Evolutionary conservation across 2,888 invertebrate genomes (phyloP), one percentile per base, ranked within the genome.

Genomic region (Napeogenes inachia): DNA sequence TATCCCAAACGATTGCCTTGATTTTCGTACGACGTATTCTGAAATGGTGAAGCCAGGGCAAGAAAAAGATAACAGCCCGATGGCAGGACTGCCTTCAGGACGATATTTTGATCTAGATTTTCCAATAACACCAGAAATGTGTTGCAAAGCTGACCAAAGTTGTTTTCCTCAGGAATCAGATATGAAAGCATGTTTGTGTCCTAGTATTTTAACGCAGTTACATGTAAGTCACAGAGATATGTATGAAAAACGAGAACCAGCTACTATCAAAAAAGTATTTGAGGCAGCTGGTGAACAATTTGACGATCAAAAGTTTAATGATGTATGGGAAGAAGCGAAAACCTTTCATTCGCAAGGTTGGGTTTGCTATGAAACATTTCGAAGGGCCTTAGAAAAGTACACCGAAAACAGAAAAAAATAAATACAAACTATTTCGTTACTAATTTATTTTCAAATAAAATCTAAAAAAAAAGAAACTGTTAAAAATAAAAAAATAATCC

Each of bases 321-420:
- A 75, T 61, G 69, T 92, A 66, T 92, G 92, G 92, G 77, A 89
- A 64, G 81, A 87, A 68, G 92, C 92, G 2, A 76, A 85, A 67
- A 82, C 89, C 67, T 73, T 76, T 60, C 92, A 92, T 74, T 84
- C 89, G 45, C 79, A 87, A 68, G 92, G 90, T 3, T 81, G 81
- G 77, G 92, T 92, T 38, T 92, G 92, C 70, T 89, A 85, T 53
- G 91, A 92, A 75, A 92, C 92, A 6, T 92, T 92, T 67, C 76
- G 83, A 2, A 72, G 67, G 59, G 79, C 83, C 2, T 70, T 85
- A 42, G 69, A 79, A n/a, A 68, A 70, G 35, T 64, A 70, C 62
- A 59, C 64, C 38, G 61, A 54, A 38, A 47, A 66, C 70, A 54
- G 58, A 65, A 61, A 45, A 68, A 60, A 68, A 67, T 30, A 38